These are phyloP conservation scores for Drosophila longiperda DNA, from an alignment of 2,888 invertebrate species.

Conservation along the genomic window DNA sequence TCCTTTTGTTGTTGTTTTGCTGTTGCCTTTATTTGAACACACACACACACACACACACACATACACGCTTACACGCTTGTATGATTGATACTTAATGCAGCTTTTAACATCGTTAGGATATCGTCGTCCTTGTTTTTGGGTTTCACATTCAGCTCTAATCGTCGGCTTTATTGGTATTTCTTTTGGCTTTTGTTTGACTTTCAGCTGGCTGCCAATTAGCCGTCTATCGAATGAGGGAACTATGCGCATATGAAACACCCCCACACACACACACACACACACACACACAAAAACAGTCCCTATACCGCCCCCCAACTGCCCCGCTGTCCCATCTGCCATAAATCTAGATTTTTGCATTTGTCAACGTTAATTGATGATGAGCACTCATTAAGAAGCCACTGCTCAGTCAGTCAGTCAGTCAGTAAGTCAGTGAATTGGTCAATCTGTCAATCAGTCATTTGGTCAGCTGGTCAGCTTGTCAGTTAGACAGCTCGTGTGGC, in stretches of 20 bases:
- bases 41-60: conserved; percentile 2
- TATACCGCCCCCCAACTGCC: neutral
- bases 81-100: conserved; percentile 77
- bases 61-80: conserved; percentile 29
- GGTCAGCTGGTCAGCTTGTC: conserved; percentile 16
- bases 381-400: conserved; percentile 65
- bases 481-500: conserved; percentile 17
- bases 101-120: conserved; percentile 77
- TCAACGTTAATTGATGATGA: conserved; percentile 78
- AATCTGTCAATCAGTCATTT: conserved; percentile 20
- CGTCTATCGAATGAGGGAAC: conserved; percentile 52
- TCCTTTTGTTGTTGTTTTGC: conserved; percentile 26
- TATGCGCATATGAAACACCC: conserved; percentile 1
- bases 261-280: neutral
- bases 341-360: conserved; percentile 66
- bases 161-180: conserved; percentile 74
- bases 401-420: conserved; percentile 38
- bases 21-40: conserved; percentile 14
- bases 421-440: conserved; percentile 25
- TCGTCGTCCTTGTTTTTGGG: conserved; percentile 50
- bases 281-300: neutral
- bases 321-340: neutral
- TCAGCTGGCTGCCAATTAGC: conserved; percentile 73
- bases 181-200: conserved; percentile 73
- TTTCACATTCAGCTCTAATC: conserved; percentile 48